Percentiles rank a stretch among this genome's conserved stretches.
Evolutionary conservation across 2,113 vertebrate species (phyloP).

Genomic region (Amphiprion ocellaris): DNA sequence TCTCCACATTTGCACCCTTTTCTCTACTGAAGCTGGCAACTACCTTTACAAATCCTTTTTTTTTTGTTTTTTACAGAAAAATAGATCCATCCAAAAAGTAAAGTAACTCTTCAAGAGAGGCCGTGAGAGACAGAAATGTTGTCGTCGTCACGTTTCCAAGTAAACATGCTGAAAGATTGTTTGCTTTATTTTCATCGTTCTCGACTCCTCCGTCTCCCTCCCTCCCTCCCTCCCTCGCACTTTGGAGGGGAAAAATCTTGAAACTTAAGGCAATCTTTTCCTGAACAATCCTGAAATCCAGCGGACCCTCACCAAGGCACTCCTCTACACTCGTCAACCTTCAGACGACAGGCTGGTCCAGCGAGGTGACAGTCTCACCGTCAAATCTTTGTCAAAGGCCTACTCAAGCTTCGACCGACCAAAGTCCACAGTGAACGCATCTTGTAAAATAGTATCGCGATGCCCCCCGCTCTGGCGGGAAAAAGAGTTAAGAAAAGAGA

Average conservation of each 20-base stretch:
- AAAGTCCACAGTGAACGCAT: constrained; percentile 79
- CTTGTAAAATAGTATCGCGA: constrained; percentile 44
- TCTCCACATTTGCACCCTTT: constrained; percentile 50
- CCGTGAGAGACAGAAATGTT: constrained; percentile 64
- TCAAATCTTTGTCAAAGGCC: constrained; percentile 56
- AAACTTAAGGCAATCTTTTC: constrained; percentile 83
- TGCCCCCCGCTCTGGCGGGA: constrained; percentile 40
- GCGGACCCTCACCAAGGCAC: constrained; percentile 82
- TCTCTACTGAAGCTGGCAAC: constrained; percentile 71
- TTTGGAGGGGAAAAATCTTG: constrained; percentile 41
- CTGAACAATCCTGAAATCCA: constrained; percentile 81
- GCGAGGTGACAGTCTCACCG: constrained; percentile 51
- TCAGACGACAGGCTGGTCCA: constrained; percentile 49
- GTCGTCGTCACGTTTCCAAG: constrained; percentile 69
- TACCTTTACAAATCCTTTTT: constrained; percentile 67
- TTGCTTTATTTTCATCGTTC: constrained; percentile 58
- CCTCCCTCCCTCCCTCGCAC: constrained; percentile 21
- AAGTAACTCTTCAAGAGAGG: constrained; percentile 75
- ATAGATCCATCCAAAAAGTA: constrained; percentile 80
- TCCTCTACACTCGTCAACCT: constrained; percentile 69
- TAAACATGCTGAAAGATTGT: constrained; percentile 84
- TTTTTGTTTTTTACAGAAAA: constrained; percentile 66
- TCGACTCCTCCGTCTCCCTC: constrained; percentile 13
- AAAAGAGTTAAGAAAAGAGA: constrained; percentile 58
- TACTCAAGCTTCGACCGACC: constrained; percentile 45